Evolutionary conservation across 1,140 invertebrate genomes (phyloP).

Genomic region (Zaprionus taronus): DNA sequence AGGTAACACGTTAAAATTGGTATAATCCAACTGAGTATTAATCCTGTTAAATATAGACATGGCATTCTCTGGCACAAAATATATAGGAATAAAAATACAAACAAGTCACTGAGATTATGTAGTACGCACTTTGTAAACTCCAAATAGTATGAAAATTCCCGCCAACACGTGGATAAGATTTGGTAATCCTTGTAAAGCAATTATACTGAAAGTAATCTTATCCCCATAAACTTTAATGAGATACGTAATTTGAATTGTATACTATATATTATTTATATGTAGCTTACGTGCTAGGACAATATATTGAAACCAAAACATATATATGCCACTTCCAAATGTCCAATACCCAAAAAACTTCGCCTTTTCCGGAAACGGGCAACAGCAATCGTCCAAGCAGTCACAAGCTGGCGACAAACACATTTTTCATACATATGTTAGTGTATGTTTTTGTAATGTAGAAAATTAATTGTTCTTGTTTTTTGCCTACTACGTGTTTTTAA

Average conservation of each 20-base stretch:
- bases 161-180: neutral
- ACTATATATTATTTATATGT: no score
- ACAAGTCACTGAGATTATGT: neutral
- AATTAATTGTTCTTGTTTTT: neutral
- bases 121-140: neutral
- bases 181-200: no score
- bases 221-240: no score
- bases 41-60: neutral
- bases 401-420: neutral
- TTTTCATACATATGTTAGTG: neutral
- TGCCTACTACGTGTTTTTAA: no score
- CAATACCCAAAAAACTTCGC: neutral
- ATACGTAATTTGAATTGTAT: no score
- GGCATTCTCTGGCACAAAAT: neutral
- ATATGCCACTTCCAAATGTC: neutral
- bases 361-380: neutral
- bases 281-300: fast-evolving
- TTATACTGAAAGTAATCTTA: no score
- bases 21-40: neutral
- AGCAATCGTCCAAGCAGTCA: neutral
- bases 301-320: no score
- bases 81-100: neutral
- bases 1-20: neutral
- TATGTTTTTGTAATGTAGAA: neutral
- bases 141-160: neutral